phyloP scores from a whole-genome alignment of 1,140 invertebrate species.

The Eueides isabella region DNA sequence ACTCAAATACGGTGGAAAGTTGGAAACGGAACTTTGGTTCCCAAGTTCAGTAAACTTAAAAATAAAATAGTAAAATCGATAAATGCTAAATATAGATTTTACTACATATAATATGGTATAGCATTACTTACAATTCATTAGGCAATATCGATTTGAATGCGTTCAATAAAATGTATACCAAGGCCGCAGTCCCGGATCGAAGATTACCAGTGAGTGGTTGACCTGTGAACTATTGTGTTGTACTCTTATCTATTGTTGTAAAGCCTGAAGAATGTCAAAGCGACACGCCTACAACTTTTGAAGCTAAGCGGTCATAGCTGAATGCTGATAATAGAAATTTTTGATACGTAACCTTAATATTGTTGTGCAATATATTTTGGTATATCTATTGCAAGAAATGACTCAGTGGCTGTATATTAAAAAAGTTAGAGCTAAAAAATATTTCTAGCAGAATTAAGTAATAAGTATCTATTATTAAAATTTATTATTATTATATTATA shows the following conservation, averaged over 20 bases:
- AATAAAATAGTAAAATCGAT: too few relatives aligned
- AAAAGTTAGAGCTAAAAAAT: not conserved
- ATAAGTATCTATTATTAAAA: too few relatives aligned
- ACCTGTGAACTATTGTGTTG: constrained; percentile 76
- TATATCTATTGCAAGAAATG: not conserved
- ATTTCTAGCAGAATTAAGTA: too few relatives aligned
- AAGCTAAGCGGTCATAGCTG: constrained; percentile 51
- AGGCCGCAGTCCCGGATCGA: constrained; percentile 69
- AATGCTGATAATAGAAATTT: constrained; percentile 42
- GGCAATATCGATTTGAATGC: constrained; percentile 17
- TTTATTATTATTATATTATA: too few relatives aligned
- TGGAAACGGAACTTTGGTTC: too few relatives aligned
- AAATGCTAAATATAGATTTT: too few relatives aligned
- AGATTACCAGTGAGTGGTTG: constrained; percentile 62
- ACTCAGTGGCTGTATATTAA: not conserved
- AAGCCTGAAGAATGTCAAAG: constrained; percentile 73
- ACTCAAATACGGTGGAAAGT: too few relatives aligned
- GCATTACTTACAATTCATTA: constrained; percentile 5
- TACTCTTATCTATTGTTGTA: constrained; percentile 69
- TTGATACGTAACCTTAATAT: constrained; percentile 36
- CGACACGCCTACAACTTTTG: constrained; percentile 58
- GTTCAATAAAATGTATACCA: constrained; percentile 69
- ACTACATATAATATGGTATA: not conserved
- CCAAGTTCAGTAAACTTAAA: too few relatives aligned
- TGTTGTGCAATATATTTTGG: constrained; percentile 18